phyloP scores from a whole-genome alignment of 2,797 vertebrate genomes.

The Sebastolobus altivelis region DNA sequence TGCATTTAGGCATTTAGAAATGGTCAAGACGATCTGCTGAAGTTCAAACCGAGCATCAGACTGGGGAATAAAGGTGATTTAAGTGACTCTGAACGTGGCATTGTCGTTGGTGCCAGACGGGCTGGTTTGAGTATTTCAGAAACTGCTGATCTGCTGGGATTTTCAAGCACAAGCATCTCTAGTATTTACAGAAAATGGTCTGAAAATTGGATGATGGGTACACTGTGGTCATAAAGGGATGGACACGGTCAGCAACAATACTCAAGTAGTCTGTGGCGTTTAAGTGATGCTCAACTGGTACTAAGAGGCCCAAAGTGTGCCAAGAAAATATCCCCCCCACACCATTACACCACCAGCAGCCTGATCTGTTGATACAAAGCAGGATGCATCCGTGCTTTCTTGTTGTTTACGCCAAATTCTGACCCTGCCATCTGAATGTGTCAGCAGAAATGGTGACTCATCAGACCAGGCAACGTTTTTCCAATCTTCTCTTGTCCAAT shows the following conservation, averaged over 20 bases:
- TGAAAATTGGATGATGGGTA: rapidly evolving
- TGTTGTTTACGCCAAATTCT: constrained; percentile 58
- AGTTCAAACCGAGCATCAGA: no score
- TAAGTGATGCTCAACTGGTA: not conserved
- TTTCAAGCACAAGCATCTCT: no score
- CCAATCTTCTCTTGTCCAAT: no score
- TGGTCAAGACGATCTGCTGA: no score
- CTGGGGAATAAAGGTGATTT: no score
- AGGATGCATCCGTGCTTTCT: constrained; percentile 9
- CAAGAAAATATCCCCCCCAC: not conserved
- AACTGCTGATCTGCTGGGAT: no score
- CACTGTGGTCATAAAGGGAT: not conserved
- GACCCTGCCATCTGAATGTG: not conserved
- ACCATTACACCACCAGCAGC: not conserved
- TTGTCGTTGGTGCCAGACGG: no score
- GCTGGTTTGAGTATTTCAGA: no score
- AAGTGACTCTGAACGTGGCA: no score
- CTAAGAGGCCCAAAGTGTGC: not conserved
- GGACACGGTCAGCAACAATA: not conserved
- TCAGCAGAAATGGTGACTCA: not conserved
- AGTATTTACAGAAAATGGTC: no score
- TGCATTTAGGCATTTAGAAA: no score
- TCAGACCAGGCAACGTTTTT: no score
- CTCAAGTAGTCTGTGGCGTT: not conserved
- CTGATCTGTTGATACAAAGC: not conserved